These are phyloP conservation scores for Furnarius figulus DNA, from an alignment of 2,113 vertebrate genomes.

Conservation along the genomic window DNA sequence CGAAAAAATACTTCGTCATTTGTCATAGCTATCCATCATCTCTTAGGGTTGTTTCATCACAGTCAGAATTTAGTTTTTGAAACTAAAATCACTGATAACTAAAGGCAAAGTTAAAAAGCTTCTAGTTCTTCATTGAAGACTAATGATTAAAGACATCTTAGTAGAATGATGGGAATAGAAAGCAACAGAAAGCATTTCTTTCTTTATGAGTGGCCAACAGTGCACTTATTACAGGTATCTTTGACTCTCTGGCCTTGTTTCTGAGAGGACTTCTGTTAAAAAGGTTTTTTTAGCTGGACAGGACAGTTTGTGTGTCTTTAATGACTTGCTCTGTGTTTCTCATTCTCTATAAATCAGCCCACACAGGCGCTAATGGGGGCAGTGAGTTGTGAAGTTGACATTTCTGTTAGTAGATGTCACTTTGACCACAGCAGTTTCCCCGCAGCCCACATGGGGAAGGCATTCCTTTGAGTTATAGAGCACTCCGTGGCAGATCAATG, in stretches of 20 bases:
- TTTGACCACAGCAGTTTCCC: constrained; percentile 4
- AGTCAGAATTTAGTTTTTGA: not conserved
- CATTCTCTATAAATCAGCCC: not conserved
- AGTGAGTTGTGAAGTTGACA: not conserved
- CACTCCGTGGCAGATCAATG: not conserved
- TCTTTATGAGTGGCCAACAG: not conserved
- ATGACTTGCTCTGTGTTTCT: not conserved
- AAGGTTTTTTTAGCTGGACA: not conserved
- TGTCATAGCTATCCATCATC: not conserved
- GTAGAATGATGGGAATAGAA: not conserved
- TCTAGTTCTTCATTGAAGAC: not conserved
- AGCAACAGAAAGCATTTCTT: not conserved
- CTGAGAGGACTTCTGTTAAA: not conserved
- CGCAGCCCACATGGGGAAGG: not conserved
- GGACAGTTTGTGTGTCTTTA: not conserved
- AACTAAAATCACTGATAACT: not conserved
- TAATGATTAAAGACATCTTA: not conserved
- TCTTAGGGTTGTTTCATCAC: not conserved
- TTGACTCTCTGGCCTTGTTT: not conserved
- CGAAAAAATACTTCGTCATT: not conserved
- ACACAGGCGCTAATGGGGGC: not conserved
- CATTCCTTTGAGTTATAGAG: not conserved
- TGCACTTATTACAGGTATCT: not conserved
- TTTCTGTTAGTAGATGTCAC: not conserved
- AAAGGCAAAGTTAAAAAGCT: not conserved